Percentiles rank a stretch among this genome's conserved stretches.
These are phyloP conservation scores for silkworm (Bombyx mori) DNA, from an alignment of 1,140 invertebrate species.

Conservation along the genomic window DNA sequence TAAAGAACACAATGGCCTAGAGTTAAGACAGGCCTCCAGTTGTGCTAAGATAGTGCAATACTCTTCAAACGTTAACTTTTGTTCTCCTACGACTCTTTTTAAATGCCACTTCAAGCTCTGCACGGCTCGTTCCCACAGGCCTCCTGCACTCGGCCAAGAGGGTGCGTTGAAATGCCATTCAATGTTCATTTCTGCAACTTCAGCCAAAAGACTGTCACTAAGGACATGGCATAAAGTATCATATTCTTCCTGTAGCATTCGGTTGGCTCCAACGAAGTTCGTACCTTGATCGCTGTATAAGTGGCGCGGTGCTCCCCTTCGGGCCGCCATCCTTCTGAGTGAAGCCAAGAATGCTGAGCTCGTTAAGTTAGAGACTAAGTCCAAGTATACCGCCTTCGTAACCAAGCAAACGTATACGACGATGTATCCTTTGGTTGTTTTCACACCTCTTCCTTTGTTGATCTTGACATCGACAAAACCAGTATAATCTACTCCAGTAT, in stretches of 20 bases:
- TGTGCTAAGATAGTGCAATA: neutral
- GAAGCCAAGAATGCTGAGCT: neutral
- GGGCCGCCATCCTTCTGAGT: neutral
- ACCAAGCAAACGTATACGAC: neutral
- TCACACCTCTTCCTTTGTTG: neutral
- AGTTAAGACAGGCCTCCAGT: neutral
- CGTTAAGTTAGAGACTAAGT: neutral
- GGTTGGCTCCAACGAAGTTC: neutral
- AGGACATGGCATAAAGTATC: neutral
- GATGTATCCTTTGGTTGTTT: neutral
- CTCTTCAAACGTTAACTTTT: neutral
- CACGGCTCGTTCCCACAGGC: neutral
- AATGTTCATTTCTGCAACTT: slow-evolving; percentile 1
- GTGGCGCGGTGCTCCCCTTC: neutral
- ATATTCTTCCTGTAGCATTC: slow-evolving; percentile 3
- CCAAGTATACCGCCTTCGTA: neutral
- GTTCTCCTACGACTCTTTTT: neutral
- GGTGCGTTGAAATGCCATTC: neutral
- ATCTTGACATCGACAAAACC: neutral
- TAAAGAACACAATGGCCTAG: neutral
- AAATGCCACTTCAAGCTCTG: slow-evolving; percentile 1
- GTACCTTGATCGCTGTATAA: no score
- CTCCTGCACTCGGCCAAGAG: neutral
- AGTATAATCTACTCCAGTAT: neutral
- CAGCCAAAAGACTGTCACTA: neutral